phyloP scores from a whole-genome alignment of 1,140 invertebrate species.

The Bombus cullumanus region DNA sequence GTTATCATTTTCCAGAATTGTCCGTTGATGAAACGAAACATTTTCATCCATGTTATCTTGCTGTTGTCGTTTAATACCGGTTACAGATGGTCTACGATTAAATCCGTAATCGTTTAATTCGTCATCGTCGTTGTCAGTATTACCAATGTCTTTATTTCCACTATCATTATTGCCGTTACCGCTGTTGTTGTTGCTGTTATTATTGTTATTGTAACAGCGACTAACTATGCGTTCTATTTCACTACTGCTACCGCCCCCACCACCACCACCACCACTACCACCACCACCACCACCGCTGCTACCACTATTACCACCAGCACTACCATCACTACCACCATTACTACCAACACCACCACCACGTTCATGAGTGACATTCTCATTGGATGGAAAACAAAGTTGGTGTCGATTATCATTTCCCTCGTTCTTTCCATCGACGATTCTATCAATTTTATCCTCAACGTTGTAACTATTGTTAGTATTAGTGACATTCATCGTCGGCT shows the following conservation, averaged over 20 bases:
- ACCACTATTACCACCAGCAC: not conserved
- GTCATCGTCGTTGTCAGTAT: slow-evolving; percentile 87
- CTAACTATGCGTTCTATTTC: not conserved
- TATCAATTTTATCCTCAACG: not conserved
- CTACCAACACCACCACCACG: not conserved
- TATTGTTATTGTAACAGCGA: slow-evolving; percentile 2
- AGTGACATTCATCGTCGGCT: not conserved
- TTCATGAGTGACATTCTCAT: slow-evolving; percentile 5
- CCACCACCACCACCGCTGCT: not conserved
- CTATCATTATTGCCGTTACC: not conserved
- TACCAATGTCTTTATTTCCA: slow-evolving; percentile 22
- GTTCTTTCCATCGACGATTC: not conserved
- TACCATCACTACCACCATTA: not conserved
- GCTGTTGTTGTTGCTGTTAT: slow-evolving; percentile 85
- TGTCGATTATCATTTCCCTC: not conserved
- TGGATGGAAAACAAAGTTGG: not conserved
- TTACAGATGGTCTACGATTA: slow-evolving; percentile 92
- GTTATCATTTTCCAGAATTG: slow-evolving; percentile 83
- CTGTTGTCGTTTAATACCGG: slow-evolving; percentile 88
- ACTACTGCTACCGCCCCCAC: not conserved
- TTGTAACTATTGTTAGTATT: not conserved
- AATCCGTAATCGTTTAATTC: slow-evolving; percentile 95
- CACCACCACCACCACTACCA: not conserved
- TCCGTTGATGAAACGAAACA: slow-evolving; percentile 85
- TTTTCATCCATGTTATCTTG: slow-evolving; percentile 91